Evolutionary conservation across 2,113 vertebrate species (phyloP).

Genomic region (Rutilus rutilus): DNA sequence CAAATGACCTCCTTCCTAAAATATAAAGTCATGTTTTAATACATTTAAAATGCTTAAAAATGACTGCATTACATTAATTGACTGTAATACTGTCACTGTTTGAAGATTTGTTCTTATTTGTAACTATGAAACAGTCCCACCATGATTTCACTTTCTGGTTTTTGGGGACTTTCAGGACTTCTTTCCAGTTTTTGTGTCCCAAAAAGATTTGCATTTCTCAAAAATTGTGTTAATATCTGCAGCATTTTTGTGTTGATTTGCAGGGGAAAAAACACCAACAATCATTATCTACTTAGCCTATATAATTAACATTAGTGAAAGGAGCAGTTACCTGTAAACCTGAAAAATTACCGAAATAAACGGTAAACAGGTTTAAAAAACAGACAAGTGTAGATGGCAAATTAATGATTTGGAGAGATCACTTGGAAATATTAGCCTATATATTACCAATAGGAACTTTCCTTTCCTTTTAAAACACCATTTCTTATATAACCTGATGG

Average conservation of each 20-base stretch:
- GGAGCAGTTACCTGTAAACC: not conserved
- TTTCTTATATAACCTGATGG: too few species aligned
- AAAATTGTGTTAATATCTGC: not conserved
- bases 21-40: not conserved
- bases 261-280: not conserved
- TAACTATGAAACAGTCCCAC: not conserved
- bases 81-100: not conserved
- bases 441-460: too few species aligned
- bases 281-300: not conserved
- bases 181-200: not conserved
- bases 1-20: not conserved
- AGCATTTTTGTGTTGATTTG: not conserved
- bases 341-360: not conserved
- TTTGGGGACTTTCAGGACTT: not conserved
- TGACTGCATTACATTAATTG: too few species aligned
- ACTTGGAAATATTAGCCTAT: too few species aligned
- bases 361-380: not conserved
- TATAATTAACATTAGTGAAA: not conserved
- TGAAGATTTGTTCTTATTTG: not conserved
- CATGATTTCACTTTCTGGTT: too few species aligned
- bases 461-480: too few species aligned
- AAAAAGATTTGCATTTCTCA: not conserved
- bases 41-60: not conserved
- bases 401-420: not conserved
- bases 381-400: not conserved